A percentile compares a stretch with the other conserved stretches of the same genome.
Evolutionary conservation across 2,888 invertebrate genomes (phyloP).

Genomic region (Agrochola lota): DNA sequence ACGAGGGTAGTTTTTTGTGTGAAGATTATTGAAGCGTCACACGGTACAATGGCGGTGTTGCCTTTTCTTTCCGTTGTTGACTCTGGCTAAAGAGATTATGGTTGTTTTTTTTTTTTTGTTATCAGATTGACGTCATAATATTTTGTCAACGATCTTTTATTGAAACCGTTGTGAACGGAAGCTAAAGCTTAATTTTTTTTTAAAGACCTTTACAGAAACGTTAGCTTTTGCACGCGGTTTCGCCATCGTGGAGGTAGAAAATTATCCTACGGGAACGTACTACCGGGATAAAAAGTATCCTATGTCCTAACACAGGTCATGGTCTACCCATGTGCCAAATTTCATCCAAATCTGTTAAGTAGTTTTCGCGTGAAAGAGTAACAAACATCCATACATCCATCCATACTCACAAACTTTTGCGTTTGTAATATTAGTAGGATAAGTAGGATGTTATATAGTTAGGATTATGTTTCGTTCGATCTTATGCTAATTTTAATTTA

Average conservation of each 20-base stretch:
- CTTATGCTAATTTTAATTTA: no score
- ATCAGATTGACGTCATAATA: slow-evolving; percentile 48
- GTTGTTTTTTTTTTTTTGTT: slow-evolving; percentile 13
- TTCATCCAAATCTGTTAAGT: no score
- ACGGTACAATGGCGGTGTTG: slow-evolving; percentile 60
- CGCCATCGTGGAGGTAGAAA: not conserved
- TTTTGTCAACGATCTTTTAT: slow-evolving; percentile 24
- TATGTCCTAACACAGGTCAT: no score
- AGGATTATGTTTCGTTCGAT: no score
- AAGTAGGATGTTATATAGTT: no score
- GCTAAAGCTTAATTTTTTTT: not conserved
- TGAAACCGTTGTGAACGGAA: not conserved
- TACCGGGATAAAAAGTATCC: no score
- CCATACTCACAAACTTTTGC: no score
- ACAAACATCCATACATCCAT: no score
- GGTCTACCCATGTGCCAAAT: no score
- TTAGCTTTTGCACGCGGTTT: no score
- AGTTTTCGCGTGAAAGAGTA: no score
- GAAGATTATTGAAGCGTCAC: slow-evolving; percentile 68
- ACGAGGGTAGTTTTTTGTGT: slow-evolving; percentile 75
- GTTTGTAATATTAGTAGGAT: no score
- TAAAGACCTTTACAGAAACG: not conserved
- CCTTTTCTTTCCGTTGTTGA: slow-evolving; percentile 58
- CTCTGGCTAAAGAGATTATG: slow-evolving; percentile 31
- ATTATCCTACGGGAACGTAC: not conserved